Base-by-base conservation (phyloP, 2,113 vertebrate species). In the Hystrix cristata region DNA sequence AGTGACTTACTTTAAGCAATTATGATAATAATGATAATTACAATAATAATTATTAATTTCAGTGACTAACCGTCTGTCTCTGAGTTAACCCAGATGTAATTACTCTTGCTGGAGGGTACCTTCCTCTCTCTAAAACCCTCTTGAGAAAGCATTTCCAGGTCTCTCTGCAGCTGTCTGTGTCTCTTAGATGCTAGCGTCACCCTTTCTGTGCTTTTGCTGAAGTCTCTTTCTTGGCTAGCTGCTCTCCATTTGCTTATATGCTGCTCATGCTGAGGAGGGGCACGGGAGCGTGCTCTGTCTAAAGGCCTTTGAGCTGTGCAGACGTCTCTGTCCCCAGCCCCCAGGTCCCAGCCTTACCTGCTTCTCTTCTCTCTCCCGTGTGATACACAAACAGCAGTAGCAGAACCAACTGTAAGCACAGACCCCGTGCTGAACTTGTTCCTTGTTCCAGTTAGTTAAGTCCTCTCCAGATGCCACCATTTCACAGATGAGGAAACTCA, bases 151-250 rank as follows among this genome's bases (percentile, higher is more conserved):
- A 0, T 89, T 60, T 23, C 16, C 3, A 1, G 27, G 27, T 19
- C 15, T 3, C 19, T 14, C 19, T 14, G 64, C 16, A 1, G 2
- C 0, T n/a, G 34, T 19, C 34, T 13, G 2, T 11, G 29, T 13
- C 16, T 2, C 13, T 29, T 21, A 79, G 18, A 25, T n/a, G 29
- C 14, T 59, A 1, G 1, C 4, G 0, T 14, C 7, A 0, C n/a
- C 34, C 55, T 57, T 46, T 89, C 76, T 88, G 23, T 55, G 71
- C 43, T 38, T 76, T 11, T 18, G 16, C 72, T 13, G 13, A 84
- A 48, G 8, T 87, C 23, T 91, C 67, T 65, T 69, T 3, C 4
- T 69, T 27, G 74, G 43, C 55, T 16, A 29, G 25, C 14, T 78
- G 27, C 74, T 78, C 46, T 76, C 46, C 51, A 27, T 51, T 51